Evolutionary conservation across 2,113 vertebrate species (phyloP).

Genomic region (Thomomys bottae): DNA sequence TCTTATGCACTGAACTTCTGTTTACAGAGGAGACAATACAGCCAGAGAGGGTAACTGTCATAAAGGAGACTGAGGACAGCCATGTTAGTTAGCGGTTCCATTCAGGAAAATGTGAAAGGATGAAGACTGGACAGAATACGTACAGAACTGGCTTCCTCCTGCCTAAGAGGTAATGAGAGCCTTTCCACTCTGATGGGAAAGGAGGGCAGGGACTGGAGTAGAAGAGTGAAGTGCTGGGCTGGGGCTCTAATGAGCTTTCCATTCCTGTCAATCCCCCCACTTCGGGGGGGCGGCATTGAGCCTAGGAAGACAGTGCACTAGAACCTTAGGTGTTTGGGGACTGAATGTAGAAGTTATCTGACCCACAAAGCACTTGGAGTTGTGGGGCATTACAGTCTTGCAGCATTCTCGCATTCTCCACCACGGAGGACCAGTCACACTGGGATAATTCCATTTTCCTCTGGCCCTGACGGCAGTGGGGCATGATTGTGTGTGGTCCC

Average conservation of each 20-base stretch:
- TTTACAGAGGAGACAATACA: not conserved
- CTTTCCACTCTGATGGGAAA: not conserved
- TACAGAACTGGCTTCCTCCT: not conserved
- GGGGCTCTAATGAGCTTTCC: not conserved
- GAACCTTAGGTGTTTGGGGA: not conserved
- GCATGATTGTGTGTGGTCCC: no score
- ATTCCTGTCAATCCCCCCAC: not conserved
- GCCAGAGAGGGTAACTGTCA: not conserved
- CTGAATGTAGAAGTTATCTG: not conserved
- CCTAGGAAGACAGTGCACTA: not conserved
- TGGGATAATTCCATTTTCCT: not conserved
- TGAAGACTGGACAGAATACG: not conserved
- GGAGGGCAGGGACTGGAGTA: not conserved
- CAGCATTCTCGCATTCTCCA: no score
- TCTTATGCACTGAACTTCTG: not conserved
- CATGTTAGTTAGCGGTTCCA: not conserved
- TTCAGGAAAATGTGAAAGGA: not conserved
- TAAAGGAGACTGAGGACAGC: not conserved
- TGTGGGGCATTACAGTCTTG: no score
- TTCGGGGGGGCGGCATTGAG: rapidly evolving
- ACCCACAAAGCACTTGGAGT: not conserved
- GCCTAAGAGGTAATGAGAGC: not conserved
- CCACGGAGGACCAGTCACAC: not conserved
- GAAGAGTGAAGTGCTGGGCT: not conserved
- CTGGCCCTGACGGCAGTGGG: not conserved